phyloP scores from a whole-genome alignment of 1,140 invertebrate genomes.

The Lasioglossum albipes region DNA sequence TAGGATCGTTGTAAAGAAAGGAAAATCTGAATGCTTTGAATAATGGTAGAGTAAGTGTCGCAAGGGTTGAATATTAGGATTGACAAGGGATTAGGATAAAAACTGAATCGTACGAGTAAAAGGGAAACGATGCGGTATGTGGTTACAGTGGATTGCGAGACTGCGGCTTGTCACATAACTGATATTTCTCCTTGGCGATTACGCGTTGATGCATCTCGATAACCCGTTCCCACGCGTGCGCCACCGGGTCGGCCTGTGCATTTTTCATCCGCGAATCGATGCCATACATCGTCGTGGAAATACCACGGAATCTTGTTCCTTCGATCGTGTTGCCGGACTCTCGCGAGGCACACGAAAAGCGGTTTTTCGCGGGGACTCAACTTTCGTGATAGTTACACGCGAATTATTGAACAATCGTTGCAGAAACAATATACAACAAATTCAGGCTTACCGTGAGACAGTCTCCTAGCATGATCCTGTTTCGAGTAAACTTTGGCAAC shows the following conservation, averaged over 20 bases:
- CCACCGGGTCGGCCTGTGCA: background rate
- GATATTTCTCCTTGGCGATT: slow-evolving; percentile 34
- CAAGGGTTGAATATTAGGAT: too few species aligned
- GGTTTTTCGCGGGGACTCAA: background rate
- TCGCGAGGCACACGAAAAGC: background rate
- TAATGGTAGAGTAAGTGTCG: too few species aligned
- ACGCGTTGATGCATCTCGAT: slow-evolving; percentile 21
- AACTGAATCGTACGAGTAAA: slow-evolving; percentile 14
- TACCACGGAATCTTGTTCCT: slow-evolving; percentile 11
- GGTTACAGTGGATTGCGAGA: slow-evolving; percentile 35
- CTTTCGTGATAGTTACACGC: background rate
- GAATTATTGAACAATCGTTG: background rate
- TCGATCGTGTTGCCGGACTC: background rate
- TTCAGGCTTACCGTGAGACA: slow-evolving; percentile 68
- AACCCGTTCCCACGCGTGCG: slow-evolving; percentile 26
- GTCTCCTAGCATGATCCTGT: slow-evolving; percentile 68
- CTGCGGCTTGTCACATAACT: slow-evolving; percentile 18
- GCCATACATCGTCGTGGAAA: background rate
- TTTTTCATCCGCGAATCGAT: slow-evolving; percentile 19
- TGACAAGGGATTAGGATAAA: background rate
- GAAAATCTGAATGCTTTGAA: too few species aligned
- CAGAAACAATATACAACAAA: too few species aligned
- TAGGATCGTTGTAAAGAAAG: too few species aligned
- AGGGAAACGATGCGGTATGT: slow-evolving; percentile 22
- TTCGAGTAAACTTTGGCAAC: slow-evolving; percentile 78